phyloP scores from a whole-genome alignment of 2,888 invertebrate genomes.

The Ophion ventricosus region DNA sequence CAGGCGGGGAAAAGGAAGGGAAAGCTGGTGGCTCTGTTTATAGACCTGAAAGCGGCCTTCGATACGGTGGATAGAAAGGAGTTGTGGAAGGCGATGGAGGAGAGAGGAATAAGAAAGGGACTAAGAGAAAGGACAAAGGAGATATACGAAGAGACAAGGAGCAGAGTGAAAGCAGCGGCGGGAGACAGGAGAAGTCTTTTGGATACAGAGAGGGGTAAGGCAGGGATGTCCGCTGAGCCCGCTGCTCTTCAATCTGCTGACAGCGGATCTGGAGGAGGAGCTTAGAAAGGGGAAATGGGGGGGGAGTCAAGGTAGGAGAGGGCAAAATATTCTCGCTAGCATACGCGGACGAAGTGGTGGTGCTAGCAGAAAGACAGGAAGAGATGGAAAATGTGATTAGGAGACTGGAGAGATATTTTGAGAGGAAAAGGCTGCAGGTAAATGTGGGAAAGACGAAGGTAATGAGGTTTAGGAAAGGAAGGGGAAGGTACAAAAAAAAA shows the following conservation, averaged over 20 bases:
- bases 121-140: constrained; percentile 12
- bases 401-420: constrained; percentile 18
- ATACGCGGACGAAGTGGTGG: constrained; percentile 20
- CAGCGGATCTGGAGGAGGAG: too few relatives aligned
- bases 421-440: not conserved
- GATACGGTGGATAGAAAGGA: constrained; percentile 30
- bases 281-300: constrained; percentile 5
- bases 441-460: not conserved
- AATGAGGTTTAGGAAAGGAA: not conserved
- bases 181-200: constrained; percentile 41
- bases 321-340: constrained; percentile 11
- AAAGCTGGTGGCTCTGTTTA: constrained; percentile 9
- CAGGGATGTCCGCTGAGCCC: constrained; percentile 63
- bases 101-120: constrained; percentile 7
- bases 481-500: not conserved
- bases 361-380: constrained; percentile 8
- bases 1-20: not conserved
- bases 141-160: constrained; percentile 12
- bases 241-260: too few relatives aligned
- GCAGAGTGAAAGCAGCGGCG: constrained; percentile 5
- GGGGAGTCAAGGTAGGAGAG: constrained; percentile 28
- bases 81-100: constrained; percentile 5
- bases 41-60: constrained; percentile 35
- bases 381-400: constrained; percentile 35
- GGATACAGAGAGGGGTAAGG: constrained; percentile 54